Percentiles rank a stretch among this genome's conserved stretches.
phyloP scores from a whole-genome alignment of 2,113 vertebrate genomes.

The Misgurnus mizolepis region DNA sequence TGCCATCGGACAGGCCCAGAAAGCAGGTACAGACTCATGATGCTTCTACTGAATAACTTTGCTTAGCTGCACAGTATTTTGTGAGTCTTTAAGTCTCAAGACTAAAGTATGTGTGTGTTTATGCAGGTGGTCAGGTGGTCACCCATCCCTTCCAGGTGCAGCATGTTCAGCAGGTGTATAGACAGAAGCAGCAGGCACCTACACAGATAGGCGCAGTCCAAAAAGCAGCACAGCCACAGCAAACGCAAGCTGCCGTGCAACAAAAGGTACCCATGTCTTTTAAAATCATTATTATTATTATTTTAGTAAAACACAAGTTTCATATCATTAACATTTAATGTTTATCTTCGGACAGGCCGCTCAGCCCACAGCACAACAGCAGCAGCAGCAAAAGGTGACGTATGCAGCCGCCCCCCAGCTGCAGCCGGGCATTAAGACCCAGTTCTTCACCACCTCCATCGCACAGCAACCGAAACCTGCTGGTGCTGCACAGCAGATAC shows the following conservation, averaged over 20 bases:
- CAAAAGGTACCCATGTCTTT: slow-evolving; percentile 78
- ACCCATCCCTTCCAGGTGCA: slow-evolving; percentile 75
- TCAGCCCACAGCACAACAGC: slow-evolving; percentile 76
- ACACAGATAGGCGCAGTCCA: slow-evolving; percentile 77
- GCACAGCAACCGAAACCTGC: slow-evolving; percentile 85
- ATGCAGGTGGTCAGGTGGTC: slow-evolving; percentile 80
- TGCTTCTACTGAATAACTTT: no score
- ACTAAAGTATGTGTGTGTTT: slow-evolving; percentile 15
- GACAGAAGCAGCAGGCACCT: slow-evolving; percentile 79
- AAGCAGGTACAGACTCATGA: slow-evolving; percentile 69
- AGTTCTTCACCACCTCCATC: slow-evolving; percentile 87
- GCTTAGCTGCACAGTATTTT: no score
- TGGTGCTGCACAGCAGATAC: slow-evolving; percentile 84
- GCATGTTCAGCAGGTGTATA: slow-evolving; percentile 77
- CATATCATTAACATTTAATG: no score
- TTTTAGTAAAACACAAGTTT: background rate
- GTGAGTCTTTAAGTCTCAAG: no score
- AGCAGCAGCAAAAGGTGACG: slow-evolving; percentile 91
- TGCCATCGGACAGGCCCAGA: slow-evolving; percentile 83
- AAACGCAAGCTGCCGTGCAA: slow-evolving; percentile 79
- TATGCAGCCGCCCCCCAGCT: slow-evolving; percentile 79
- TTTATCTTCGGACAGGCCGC: slow-evolving; percentile 84
- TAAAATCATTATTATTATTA: background rate
- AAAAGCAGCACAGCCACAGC: slow-evolving; percentile 84
- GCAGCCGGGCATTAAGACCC: slow-evolving; percentile 89